Base-by-base conservation (phyloP, 2,888 invertebrate species). In the Acheta domesticus region DNA sequence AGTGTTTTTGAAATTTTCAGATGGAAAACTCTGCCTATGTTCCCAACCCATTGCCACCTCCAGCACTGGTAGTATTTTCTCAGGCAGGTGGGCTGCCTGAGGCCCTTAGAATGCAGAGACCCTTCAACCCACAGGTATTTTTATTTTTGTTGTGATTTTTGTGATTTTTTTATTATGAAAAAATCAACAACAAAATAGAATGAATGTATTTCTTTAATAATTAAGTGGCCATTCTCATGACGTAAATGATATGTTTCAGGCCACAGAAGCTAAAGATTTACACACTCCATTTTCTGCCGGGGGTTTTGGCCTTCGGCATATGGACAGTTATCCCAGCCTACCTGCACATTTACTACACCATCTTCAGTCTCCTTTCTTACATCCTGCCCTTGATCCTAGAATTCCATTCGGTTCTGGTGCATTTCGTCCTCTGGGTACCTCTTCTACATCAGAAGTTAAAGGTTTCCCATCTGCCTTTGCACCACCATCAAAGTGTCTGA, bases 11-110 rank as follows among this genome's bases (percentile, higher is more conserved):
- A 48, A 20, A 78, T 23, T 87, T 87, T 85, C 87, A 87, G 88
- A 93, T 93, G 93, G 93, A 93, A 89, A 93, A 93, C 88, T 92
- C 92, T 86, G 91, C 92, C 83, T 93, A 92, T 87, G 90, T 90
- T 84, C 90, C 91, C 85, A 92, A 91, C 86, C 92, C 92, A 87
- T 89, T 93, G 86, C 92, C 92, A 87, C 92, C 92, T 85, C 92
- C 93, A 85, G 92, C 92, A 86, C 88, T 93, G 87, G 93, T 93
- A 85, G 93, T 93, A 83, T 91, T 93, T 87, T 93, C 93, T 83
- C 92, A 93, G 89, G 92, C 92, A 85, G 92, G 92, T 85, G 92
- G 92, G 85, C 89, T 93, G 87, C 91, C 92, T 86, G 93, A 93
- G 88, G 92, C 92, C 84, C 89, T 93, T 84, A 89, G 93, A 87